These are phyloP conservation scores for Zygothrica quintamaculata DNA, from an alignment of 2,888 invertebrate species.

Conservation along the genomic window DNA sequence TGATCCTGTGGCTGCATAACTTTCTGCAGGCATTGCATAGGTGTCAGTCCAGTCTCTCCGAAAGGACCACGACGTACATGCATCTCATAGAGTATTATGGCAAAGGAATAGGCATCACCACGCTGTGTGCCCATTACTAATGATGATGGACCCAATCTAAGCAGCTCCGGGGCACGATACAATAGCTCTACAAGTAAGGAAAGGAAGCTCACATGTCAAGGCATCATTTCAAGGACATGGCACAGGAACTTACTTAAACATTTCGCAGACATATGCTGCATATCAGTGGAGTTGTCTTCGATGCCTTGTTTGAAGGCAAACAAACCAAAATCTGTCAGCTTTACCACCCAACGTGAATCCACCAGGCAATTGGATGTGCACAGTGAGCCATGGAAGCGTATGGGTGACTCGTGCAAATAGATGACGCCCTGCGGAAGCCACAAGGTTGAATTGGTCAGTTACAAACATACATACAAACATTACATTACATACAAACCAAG, in stretches of 20 bases:
- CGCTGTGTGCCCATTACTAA: conserved; percentile 88
- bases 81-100: conserved; percentile 94
- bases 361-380: conserved; percentile 96
- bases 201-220: neutral
- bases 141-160: conserved; percentile 85
- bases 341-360: conserved; percentile 97
- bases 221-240: neutral
- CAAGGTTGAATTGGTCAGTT: conserved; percentile 14
- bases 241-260: conserved; percentile 87
- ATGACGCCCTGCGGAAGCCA: conserved; percentile 90
- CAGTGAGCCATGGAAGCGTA: conserved; percentile 94
- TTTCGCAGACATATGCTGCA: conserved; percentile 86
- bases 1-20: conserved; percentile 83
- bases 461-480: neutral
- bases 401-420: conserved; percentile 94
- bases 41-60: conserved; percentile 88
- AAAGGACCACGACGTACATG: conserved; percentile 94
- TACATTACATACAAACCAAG: neutral
- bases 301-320: conserved; percentile 92
- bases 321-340: conserved; percentile 95
- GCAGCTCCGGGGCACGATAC: conserved; percentile 92
- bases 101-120: conserved; percentile 94
- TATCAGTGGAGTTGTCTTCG: conserved; percentile 88
- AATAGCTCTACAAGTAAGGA: no score
- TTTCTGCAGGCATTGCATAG: conserved; percentile 86